A percentile compares a stretch with the other conserved stretches of the same genome.
These are phyloP conservation scores for Andrena bucephala DNA, from an alignment of 2,888 invertebrate genomes.

Conservation along the genomic window DNA sequence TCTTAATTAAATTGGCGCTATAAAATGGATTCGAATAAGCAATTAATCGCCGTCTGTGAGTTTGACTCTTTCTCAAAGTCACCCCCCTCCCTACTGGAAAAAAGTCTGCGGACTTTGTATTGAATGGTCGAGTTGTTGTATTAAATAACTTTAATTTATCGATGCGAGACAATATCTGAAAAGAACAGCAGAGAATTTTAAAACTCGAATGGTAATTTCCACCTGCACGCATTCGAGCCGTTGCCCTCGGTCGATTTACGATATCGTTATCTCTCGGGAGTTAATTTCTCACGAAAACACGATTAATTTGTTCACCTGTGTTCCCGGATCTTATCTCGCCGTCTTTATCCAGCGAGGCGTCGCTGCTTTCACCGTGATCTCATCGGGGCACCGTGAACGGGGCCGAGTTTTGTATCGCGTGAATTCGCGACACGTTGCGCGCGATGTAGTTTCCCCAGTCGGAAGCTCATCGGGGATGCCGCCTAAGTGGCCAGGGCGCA, in stretches of 20 bases:
- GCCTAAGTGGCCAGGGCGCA: background rate
- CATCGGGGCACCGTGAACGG: conserved; percentile 7
- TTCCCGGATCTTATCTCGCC: conserved; percentile 14
- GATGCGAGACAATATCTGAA: no score
- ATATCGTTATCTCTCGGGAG: background rate
- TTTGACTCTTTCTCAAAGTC: no score
- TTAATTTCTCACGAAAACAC: background rate
- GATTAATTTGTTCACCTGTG: conserved; percentile 22
- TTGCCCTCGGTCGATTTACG: background rate
- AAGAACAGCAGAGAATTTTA: no score
- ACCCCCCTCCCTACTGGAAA: no score
- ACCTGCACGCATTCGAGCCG: background rate
- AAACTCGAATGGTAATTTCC: conserved; percentile 12
- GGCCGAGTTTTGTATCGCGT: background rate
- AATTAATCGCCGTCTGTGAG: no score
- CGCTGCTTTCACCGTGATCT: conserved; percentile 21
- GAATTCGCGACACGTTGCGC: conserved; percentile 17
- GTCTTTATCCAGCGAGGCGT: conserved; percentile 26
- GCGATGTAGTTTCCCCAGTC: conserved; percentile 1
- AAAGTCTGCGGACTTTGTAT: no score
- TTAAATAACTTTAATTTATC: no score
- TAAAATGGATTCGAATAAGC: no score
- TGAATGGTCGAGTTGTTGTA: no score
- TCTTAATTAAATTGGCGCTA: no score
- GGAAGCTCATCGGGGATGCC: background rate